phyloP scores from a whole-genome alignment of 2,888 invertebrate genomes.

The Heteromyza rotundicornis region DNA sequence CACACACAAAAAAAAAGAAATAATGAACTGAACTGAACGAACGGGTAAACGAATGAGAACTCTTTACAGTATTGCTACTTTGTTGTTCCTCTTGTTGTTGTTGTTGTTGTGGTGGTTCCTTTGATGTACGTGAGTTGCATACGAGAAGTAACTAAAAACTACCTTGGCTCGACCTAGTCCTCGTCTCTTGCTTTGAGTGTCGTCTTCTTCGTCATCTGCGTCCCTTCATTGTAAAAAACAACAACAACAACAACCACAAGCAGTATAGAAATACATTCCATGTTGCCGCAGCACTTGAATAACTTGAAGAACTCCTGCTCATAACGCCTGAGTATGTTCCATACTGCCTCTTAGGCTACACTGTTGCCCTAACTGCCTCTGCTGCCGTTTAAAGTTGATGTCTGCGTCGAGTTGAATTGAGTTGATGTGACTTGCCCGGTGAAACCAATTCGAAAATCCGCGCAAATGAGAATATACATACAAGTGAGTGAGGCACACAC shows the following conservation, averaged over 20 bases:
- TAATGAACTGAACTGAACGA: too few relatives aligned
- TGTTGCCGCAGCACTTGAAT: conserved; percentile 1
- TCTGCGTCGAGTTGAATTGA: background rate
- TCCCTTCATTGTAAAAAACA: too few relatives aligned
- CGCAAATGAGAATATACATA: background rate
- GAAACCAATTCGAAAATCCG: background rate
- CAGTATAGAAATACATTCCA: background rate
- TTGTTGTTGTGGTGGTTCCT: background rate
- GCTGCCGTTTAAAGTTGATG: background rate
- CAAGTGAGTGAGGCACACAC: conserved; percentile 11
- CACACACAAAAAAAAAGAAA: too few relatives aligned
- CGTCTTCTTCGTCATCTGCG: background rate
- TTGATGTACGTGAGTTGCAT: conserved; percentile 1
- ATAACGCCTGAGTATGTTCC: background rate
- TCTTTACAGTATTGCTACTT: background rate
- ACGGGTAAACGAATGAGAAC: background rate
- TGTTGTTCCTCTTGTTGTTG: background rate
- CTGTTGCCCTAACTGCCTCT: background rate
- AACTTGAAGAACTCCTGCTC: background rate
- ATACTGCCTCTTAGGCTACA: background rate
- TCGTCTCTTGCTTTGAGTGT: too few relatives aligned
- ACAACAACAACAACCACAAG: background rate
- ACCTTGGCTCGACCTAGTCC: background rate
- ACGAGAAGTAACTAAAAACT: background rate
- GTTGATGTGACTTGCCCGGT: background rate